Base-by-base conservation (phyloP, 1,140 invertebrate genomes). In the Caenorhabditis latens region DNA sequence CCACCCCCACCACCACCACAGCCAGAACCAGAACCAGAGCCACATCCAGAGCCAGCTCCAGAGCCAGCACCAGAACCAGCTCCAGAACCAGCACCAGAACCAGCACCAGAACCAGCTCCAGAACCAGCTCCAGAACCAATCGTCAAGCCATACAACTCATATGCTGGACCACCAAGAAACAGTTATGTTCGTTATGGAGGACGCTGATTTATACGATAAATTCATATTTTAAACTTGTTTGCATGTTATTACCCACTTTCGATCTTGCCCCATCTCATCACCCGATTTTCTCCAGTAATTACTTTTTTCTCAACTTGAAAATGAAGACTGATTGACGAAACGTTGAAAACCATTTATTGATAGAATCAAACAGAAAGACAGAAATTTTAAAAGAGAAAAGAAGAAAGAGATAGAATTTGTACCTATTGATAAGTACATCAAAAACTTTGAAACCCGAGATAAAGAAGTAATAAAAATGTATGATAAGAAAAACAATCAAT, bases 71-170 rank as follows among this genome's bases (percentile, higher is more conserved):
- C 83, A 84, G 83, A 84, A 40, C 83, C 83, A 65, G 5, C 4
- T 6, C 55, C 83, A 84, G 61, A 84, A 9, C 83, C 83, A 84
- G 5, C 4, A 9, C 55, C 83, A 40, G 83, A 84, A 24, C 61
- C 83, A 84, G 50, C 50, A 3, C 55, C 83, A 48, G 61, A 57
- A 24, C 83, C 61, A 16, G 42, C 50, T 13, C 61, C 83, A 21
- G 71, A 79, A 79, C 71, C 71, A 79, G 71, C 71, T 50, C 71
- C 71, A 79, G 71, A 79, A 14, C 71, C 71, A 79, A 50, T 79
- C 21, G 46, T 79, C n/a, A 79, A 79, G 46, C 71, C 71, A 79
- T 79, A 79, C 71, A 79, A 50, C 71, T 79, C 71, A 13, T 79
- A 79, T 63, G 61, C 61, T n/a, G 71, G 46, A 21, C 71, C 43